Evolutionary conservation across 1,140 invertebrate genomes (phyloP).

Genomic region (Drosophila oshimai): DNA sequence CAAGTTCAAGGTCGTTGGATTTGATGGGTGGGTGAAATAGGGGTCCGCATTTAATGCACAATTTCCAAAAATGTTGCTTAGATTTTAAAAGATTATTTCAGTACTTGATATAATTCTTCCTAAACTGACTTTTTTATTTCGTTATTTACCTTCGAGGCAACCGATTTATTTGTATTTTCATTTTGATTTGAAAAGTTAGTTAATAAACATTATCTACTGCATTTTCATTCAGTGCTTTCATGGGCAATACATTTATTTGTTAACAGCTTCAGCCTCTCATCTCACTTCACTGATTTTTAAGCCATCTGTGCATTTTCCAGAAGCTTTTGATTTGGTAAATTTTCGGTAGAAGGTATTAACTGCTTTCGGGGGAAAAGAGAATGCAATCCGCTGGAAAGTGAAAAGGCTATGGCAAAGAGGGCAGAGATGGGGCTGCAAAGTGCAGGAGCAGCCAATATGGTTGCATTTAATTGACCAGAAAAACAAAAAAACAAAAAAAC

Average conservation of each 20-base stretch:
- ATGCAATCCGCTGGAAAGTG: not conserved
- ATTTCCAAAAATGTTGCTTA: not conserved
- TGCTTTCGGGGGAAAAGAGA: not conserved
- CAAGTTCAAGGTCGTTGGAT: slow-evolving; percentile 2
- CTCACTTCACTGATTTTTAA: not conserved
- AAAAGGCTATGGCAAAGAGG: not conserved
- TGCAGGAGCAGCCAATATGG: slow-evolving; percentile 46
- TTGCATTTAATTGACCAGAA: slow-evolving; percentile 79
- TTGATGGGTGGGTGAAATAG: too few species aligned
- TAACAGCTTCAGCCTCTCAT: not conserved
- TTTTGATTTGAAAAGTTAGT: too few species aligned
- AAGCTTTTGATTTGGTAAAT: not conserved
- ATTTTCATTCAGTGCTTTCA: too few species aligned
- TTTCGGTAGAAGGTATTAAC: slow-evolving; percentile 1
- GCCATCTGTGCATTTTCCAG: not conserved
- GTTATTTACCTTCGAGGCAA: too few species aligned
- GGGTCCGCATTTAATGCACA: too few species aligned
- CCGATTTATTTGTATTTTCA: too few species aligned
- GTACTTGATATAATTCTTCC: too few species aligned
- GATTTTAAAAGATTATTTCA: too few species aligned
- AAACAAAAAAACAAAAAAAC: slow-evolving; percentile 74
- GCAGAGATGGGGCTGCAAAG: not conserved
- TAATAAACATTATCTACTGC: too few species aligned
- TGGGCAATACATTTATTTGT: too few species aligned
- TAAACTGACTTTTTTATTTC: too few species aligned